phyloP scores from a whole-genome alignment of 2,888 invertebrate species.

The Agrotis clavis region DNA sequence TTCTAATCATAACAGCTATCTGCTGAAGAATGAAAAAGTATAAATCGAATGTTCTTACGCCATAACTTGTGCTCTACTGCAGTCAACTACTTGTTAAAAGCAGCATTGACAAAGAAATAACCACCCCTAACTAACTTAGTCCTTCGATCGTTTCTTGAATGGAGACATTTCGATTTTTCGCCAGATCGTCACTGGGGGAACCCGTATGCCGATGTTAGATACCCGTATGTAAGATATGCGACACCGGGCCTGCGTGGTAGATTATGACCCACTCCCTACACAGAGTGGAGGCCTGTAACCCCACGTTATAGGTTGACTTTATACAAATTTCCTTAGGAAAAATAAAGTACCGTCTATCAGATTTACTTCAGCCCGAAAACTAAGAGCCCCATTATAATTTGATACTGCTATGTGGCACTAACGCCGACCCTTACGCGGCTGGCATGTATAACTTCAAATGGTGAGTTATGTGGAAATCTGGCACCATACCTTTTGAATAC shows the following conservation, averaged over 20 bases:
- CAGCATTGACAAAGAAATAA: neutral
- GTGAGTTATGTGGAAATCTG: conserved; percentile 28
- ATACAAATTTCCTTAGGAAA: neutral
- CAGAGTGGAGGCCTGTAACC: neutral
- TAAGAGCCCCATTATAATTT: conserved; percentile 37
- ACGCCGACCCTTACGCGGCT: conserved; percentile 18
- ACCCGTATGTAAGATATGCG: no score
- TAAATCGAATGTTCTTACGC: neutral
- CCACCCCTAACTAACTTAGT: neutral
- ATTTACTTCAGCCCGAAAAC: conserved; percentile 16
- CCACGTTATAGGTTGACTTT: neutral
- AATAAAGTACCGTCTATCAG: neutral
- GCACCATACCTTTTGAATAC: neutral
- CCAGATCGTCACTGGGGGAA: no score
- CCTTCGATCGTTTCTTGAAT: no score
- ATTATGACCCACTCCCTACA: neutral
- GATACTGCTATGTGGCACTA: conserved; percentile 11
- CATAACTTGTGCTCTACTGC: neutral
- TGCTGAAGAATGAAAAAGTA: neutral
- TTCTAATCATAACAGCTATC: neutral
- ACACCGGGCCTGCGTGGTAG: no score
- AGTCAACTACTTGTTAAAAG: neutral
- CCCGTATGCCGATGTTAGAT: no score
- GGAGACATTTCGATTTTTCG: no score
- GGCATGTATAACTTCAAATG: conserved; percentile 23